Evolutionary conservation across 2,888 invertebrate species (phyloP).

Genomic region (Hydroisotoma schaefferi): DNA sequence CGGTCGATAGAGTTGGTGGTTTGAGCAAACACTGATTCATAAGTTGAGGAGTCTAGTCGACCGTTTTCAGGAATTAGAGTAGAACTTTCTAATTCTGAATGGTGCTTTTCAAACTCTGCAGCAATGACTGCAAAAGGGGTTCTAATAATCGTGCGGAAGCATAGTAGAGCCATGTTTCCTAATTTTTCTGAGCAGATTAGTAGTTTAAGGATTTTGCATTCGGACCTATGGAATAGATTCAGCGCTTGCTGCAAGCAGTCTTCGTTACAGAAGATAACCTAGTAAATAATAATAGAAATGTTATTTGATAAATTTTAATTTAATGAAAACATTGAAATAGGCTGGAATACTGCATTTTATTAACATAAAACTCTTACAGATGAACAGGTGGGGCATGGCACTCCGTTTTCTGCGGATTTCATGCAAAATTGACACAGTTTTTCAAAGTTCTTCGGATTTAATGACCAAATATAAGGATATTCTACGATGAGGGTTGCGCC

Average conservation of each 20-base stretch:
- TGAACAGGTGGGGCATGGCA: conserved; percentile 49
- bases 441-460: conserved; percentile 50
- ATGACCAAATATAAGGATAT: conserved; percentile 53
- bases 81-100: not conserved
- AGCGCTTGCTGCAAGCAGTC: conserved; percentile 51
- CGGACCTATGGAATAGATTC: conserved; percentile 52
- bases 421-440: conserved; percentile 54
- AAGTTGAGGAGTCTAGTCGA: conserved; percentile 47
- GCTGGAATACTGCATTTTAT: not conserved
- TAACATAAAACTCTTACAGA: conserved; percentile 43
- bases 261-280: conserved; percentile 54
- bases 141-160: conserved; percentile 45
- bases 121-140: conserved; percentile 14
- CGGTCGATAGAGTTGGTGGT: conserved; percentile 51
- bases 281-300: too few species aligned
- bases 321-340: not conserved
- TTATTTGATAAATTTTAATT: not conserved
- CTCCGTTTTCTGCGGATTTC: conserved; percentile 37
- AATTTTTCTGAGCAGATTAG: conserved; percentile 43
- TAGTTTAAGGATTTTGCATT: conserved; percentile 51
- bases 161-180: conserved; percentile 49
- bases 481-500: conserved; percentile 54
- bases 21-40: conserved; percentile 52
- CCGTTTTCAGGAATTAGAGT: conserved; percentile 9
- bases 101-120: not conserved